These are phyloP conservation scores for Oreochromis tanganicae DNA, from an alignment of 2,113 vertebrate genomes.

Conservation along the genomic window DNA sequence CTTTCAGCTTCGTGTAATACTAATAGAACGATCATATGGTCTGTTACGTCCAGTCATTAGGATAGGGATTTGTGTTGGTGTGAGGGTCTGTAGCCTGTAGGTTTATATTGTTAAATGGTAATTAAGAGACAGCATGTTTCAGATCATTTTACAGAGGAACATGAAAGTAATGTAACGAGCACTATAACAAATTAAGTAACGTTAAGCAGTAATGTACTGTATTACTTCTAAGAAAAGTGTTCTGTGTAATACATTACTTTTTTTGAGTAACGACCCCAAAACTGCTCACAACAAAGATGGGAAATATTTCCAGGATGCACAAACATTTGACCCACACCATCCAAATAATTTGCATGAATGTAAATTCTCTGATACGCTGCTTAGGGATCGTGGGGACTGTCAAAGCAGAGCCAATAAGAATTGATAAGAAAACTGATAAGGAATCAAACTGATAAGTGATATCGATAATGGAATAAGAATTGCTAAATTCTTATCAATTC, in stretches of 20 bases:
- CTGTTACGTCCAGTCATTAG: accelerated
- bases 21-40: not conserved
- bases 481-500: not conserved
- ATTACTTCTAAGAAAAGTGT: not conserved
- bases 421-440: not conserved
- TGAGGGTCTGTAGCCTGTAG: not conserved
- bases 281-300: not conserved
- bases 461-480: not conserved
- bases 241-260: not conserved
- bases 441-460: not conserved
- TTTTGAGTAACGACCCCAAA: not conserved
- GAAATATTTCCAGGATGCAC: not conserved
- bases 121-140: not conserved
- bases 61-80: not conserved
- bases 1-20: not conserved
- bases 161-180: not conserved
- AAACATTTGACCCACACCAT: not conserved
- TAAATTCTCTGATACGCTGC: not conserved
- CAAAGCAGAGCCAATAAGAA: not conserved
- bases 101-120: not conserved
- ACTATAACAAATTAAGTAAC: not conserved
- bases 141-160: not conserved
- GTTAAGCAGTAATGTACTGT: not conserved
- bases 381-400: not conserved
- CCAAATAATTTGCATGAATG: not conserved